These are phyloP conservation scores for Luscinia megarhynchos DNA, from an alignment of 2,797 vertebrate species.

Conservation along the genomic window DNA sequence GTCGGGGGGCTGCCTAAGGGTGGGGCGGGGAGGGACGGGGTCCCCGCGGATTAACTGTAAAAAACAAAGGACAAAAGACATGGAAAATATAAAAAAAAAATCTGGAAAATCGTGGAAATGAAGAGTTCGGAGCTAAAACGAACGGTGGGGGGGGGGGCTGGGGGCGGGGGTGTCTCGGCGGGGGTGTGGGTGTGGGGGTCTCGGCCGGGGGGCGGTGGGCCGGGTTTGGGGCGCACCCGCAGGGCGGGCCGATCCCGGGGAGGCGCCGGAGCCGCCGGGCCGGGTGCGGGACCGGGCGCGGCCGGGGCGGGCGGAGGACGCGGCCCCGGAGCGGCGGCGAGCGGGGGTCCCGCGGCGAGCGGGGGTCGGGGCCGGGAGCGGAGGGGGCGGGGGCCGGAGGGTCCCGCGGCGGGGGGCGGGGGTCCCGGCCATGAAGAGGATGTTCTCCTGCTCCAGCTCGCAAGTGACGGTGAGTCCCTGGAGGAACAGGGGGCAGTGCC, in stretches of 20 bases:
- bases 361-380: background rate
- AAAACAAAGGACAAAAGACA: background rate
- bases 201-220: background rate
- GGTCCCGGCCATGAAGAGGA: conserved; percentile 64
- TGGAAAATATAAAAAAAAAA: background rate
- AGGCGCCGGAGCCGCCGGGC: background rate
- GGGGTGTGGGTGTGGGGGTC: background rate
- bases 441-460: conserved; percentile 79
- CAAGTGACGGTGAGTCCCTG: conserved; percentile 71
- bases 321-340: background rate
- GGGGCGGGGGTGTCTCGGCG: background rate
- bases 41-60: background rate
- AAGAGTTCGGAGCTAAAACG: background rate
- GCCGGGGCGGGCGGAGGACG: background rate
- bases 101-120: background rate
- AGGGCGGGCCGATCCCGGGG: background rate
- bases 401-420: background rate
- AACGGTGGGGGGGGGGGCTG: background rate
- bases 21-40: background rate
- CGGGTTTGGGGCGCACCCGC: background rate
- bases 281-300: background rate
- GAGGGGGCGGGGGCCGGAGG: background rate
- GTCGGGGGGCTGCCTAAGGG: background rate
- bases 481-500: background rate
- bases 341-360: background rate